phyloP scores from a whole-genome alignment of 1,140 invertebrate species.

The Bombus breviceps region DNA sequence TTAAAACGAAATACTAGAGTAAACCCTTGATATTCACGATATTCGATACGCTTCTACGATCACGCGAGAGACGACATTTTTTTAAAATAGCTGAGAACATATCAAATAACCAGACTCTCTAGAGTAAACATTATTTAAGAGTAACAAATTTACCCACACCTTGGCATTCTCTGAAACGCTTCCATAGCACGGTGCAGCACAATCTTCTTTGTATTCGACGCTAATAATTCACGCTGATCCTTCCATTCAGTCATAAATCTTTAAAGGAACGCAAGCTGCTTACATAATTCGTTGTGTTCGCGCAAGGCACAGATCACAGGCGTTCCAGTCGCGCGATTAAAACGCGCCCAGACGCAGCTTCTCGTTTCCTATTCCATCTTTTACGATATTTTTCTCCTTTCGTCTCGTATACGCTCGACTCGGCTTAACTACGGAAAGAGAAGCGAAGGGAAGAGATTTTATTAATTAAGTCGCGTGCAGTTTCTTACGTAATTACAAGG shows the following conservation, averaged over 20 bases:
- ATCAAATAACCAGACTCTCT: not conserved
- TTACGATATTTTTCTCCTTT: not conserved
- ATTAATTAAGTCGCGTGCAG: constrained; percentile 57
- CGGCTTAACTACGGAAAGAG: not conserved
- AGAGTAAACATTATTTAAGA: not conserved
- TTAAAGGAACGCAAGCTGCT: constrained; percentile 24
- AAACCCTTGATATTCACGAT: not conserved
- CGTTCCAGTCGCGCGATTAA: constrained; percentile 51
- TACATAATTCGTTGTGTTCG: constrained; percentile 35
- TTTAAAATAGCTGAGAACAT: not conserved
- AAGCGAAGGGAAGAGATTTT: constrained; percentile 20
- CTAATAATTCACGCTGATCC: constrained; percentile 36
- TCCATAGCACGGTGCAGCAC: too few species aligned
- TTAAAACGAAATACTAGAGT: not conserved
- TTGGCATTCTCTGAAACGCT: constrained; percentile 6
- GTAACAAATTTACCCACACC: constrained; percentile 14
- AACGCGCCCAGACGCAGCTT: constrained; percentile 27
- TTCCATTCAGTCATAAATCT: constrained; percentile 36
- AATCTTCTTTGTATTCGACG: constrained; percentile 29
- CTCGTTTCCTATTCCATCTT: constrained; percentile 35
- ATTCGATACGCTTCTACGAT: not conserved
- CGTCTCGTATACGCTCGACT: not conserved
- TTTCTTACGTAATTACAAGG: constrained; percentile 53
- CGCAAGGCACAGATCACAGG: constrained; percentile 30
- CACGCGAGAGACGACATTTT: not conserved